Evolutionary conservation across 1,140 invertebrate genomes (phyloP), one percentile per base, ranked within the genome.

Genomic region (Eubasilissa regina): DNA sequence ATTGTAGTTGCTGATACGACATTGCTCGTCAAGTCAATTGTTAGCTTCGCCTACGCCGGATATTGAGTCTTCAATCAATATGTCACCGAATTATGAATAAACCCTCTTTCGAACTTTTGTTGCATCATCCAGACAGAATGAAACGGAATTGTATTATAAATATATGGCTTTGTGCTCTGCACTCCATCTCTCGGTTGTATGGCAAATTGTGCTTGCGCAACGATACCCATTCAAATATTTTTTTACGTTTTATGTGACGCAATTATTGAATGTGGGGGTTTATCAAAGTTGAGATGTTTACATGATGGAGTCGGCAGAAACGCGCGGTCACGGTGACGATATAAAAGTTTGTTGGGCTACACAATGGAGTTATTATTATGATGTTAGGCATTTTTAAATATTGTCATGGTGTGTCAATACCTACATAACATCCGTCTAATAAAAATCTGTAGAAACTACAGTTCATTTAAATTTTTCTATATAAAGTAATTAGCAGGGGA

Each of bases 1-100:
- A n/a, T 35, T 35, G 25, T 35, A 6, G 25, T 35, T 35, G 25
- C 6, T 1, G 25, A 35, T 35, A 35, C 25, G 25, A 35, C 25
- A 35, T 6, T 35, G 25, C 25, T 35, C 6, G 25, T 35, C 25
- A 35, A 35, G 1, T 35, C 25, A 35, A 35, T 35, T 35, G 25
- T 35, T 35, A 43, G 35, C 43, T 45, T 25, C 62, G 43, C 47
- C 66, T 17, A 47, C 47, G 47, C 21, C 47, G 12, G 47, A 19
- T 21, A 81, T 78, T 64, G 55, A 81, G 80, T 81, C 75, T 81
- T 81, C 80, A 77, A 81, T 81, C 80, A 81, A 81, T 77, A 44
- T 81, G 80, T 81, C 80, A 81, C 75, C 75, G 80, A 81, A 81
- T 64, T 78, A 81, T 81, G 80, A 81, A 81, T 81, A 78, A 78